Evolutionary conservation across 2,888 invertebrate species (phyloP).

Genomic region (Cecidostiba fungosa): DNA sequence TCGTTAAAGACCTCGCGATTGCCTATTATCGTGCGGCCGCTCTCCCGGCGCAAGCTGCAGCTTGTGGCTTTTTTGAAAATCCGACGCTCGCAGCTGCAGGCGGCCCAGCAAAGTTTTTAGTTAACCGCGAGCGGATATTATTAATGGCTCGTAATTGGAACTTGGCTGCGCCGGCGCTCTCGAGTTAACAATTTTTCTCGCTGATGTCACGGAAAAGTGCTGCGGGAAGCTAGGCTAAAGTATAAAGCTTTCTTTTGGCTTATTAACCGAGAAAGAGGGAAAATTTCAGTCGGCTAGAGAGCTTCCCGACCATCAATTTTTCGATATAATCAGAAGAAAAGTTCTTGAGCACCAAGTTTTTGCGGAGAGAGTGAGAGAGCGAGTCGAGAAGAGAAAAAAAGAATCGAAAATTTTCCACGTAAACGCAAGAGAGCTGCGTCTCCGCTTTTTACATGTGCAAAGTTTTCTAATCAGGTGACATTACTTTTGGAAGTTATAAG

Average conservation of each 20-base stretch:
- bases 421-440: slow-evolving; percentile 18
- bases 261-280: slow-evolving; percentile 45
- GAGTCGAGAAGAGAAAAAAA: neutral
- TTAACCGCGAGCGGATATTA: slow-evolving; percentile 54
- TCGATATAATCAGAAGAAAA: slow-evolving; percentile 53
- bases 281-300: slow-evolving; percentile 11
- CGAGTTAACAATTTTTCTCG: slow-evolving; percentile 57
- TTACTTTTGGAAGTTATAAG: neutral
- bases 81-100: neutral
- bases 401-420: slow-evolving; percentile 39
- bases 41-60: neutral
- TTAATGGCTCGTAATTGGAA: slow-evolving; percentile 61
- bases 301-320: slow-evolving; percentile 56
- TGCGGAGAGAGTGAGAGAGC: neutral
- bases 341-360: slow-evolving; percentile 33
- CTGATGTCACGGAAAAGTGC: slow-evolving; percentile 56
- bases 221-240: neutral
- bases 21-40: slow-evolving; percentile 49
- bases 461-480: slow-evolving; percentile 32
- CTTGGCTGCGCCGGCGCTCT: slow-evolving; percentile 31
- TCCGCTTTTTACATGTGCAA: slow-evolving; percentile 18
- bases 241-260: slow-evolving; percentile 39
- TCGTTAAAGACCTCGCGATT: slow-evolving; percentile 58
- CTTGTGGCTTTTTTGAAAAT: slow-evolving; percentile 32
- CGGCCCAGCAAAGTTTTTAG: slow-evolving; percentile 52